Percentiles rank a stretch among this genome's conserved stretches.
These are phyloP conservation scores for Prochilodus magdalenae DNA, from an alignment of 2,113 vertebrate species.

Conservation along the genomic window DNA sequence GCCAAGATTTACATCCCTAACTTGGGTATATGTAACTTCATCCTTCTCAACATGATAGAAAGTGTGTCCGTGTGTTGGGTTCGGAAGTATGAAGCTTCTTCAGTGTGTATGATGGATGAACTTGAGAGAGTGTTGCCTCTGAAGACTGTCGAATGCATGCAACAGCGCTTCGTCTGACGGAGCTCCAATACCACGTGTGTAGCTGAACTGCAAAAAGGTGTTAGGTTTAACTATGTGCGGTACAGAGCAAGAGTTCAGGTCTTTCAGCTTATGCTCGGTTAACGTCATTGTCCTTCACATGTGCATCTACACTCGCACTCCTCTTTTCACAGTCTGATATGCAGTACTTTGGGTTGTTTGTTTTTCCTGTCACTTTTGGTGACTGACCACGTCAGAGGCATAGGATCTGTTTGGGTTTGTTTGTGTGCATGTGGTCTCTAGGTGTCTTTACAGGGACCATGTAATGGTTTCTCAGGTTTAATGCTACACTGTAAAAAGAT, in stretches of 20 bases:
- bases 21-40: too few species aligned
- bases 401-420: conserved; percentile 9
- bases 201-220: neutral
- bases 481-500: neutral
- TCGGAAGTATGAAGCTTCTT: neutral
- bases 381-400: neutral
- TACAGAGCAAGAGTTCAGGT: neutral
- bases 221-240: neutral
- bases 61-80: neutral
- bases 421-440: neutral
- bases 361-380: neutral
- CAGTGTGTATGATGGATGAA: neutral
- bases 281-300: conserved; percentile 49
- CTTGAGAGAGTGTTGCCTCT: neutral
- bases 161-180: neutral
- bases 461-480: conserved; percentile 72
- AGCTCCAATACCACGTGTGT: neutral
- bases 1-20: too few species aligned
- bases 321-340: conserved; percentile 27
- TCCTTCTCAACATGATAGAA: neutral
- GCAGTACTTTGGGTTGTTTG: conserved; percentile 44
- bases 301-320: neutral
- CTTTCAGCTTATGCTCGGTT: conserved; percentile 42
- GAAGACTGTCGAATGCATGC: neutral
- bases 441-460: conserved; percentile 37